Evolutionary conservation across 1,140 invertebrate genomes (phyloP), one percentile per base, ranked within the genome.

Genomic region (Asbolus verrucosus): DNA sequence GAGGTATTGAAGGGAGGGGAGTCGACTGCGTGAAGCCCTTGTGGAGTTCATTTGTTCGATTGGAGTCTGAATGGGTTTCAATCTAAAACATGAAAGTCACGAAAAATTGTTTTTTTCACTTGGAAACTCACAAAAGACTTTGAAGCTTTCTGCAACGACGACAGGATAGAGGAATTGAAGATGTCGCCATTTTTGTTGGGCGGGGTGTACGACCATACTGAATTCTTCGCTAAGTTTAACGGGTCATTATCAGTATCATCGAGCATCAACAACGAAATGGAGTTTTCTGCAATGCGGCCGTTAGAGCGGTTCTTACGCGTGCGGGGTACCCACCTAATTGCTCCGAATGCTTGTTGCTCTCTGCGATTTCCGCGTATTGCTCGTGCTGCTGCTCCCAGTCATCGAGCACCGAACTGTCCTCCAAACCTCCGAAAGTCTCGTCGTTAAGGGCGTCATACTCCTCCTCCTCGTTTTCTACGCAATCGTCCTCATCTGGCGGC

Each of bases 401-500:
- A 65, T 88, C 88, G 65, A 78, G 72, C 65, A 70, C 70, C 27
- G 73, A 71, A 4, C 77, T 78, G 69, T 86, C 79, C 78, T 87
- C 86, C 71, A 90, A 89, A 43, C 87, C 87, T 31, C 93, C 93
- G 83, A 96, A 95, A 0, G 94, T 96, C 82, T 95, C 93, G 84
- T 95, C 92, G 79, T 96, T 96, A 65, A 95, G 85, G 0, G 93
- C 90, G 86, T 95, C 93, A 82, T 94, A 95, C 75, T 94, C 92
- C 70, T 92, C 92, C 75, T 94, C 93, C 31, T 92, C 91, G 67
- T 87, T 88, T 72, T 87, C 87, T 62, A 85, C 83, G 31, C 87
- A 87, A 43, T 90, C 88, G 59, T 85, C 86, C 69, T 87, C 87
- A 75, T 86, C 86, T 1, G 75, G 74, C 43, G 75, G 75, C 67